Percentiles rank a stretch among this genome's conserved stretches.
These are phyloP conservation scores for Grus americana DNA, from an alignment of 2,113 vertebrate species.

Conservation along the genomic window DNA sequence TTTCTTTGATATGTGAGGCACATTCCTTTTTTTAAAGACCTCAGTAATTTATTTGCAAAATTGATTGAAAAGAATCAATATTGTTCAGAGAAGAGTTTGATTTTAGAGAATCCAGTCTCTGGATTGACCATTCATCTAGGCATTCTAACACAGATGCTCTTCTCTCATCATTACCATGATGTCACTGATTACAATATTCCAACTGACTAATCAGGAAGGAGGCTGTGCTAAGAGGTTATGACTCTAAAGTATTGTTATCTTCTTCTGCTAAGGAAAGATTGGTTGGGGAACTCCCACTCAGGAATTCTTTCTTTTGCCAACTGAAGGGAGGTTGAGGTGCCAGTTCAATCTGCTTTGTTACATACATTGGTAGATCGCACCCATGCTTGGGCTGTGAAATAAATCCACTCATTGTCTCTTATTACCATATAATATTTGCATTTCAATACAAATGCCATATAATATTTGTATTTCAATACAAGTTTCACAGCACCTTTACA, in stretches of 20 bases:
- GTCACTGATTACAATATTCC: conserved; percentile 11
- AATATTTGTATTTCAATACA: background rate
- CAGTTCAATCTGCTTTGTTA: background rate
- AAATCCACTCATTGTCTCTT: background rate
- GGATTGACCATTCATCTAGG: background rate
- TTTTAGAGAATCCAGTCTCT: background rate
- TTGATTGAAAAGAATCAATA: background rate
- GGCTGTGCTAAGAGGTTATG: conserved; percentile 20
- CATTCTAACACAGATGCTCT: background rate
- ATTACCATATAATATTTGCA: background rate
- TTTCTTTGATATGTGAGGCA: background rate
- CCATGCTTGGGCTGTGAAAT: background rate
- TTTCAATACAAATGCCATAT: background rate
- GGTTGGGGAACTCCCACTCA: conserved; percentile 26
- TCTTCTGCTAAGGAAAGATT: conserved; percentile 16
- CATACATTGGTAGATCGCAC: background rate
- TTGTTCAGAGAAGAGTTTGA: background rate
- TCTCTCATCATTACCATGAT: background rate
- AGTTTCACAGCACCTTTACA: background rate
- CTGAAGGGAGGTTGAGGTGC: background rate
- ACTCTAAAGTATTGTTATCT: conserved; percentile 21
- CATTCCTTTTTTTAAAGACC: background rate
- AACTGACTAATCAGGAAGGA: conserved; percentile 57
- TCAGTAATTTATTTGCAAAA: background rate
- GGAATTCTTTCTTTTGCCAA: background rate